phyloP scores from a whole-genome alignment of 2,113 vertebrate species.

The Sminthopsis crassicaudata region DNA sequence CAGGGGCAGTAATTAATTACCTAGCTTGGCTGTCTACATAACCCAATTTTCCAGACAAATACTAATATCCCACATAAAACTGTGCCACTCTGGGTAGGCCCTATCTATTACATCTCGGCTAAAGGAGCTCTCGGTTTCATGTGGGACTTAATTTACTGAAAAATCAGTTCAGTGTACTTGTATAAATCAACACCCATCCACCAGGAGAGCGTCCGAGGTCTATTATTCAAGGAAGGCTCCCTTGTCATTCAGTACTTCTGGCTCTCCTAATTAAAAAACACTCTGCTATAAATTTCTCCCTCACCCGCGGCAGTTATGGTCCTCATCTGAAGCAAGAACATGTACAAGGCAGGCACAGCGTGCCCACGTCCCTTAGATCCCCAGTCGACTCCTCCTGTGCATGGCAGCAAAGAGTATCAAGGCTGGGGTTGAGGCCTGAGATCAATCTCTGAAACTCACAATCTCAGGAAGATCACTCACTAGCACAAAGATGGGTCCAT shows the following conservation, averaged over 20 bases:
- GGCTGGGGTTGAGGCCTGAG: neutral
- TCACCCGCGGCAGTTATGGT: conserved; percentile 5
- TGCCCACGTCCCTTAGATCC: neutral
- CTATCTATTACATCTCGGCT: neutral
- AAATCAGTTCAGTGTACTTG: neutral
- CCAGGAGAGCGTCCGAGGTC: neutral
- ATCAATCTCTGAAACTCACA: neutral
- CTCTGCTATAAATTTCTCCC: conserved; percentile 48
- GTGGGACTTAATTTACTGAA: neutral
- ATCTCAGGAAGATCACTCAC: neutral
- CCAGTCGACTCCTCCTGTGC: conserved; percentile 15
- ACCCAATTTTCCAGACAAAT: neutral
- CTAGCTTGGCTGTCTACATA: neutral
- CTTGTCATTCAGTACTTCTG: neutral
- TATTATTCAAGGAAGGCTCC: neutral
- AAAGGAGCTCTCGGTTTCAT: neutral
- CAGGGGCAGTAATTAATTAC: neutral
- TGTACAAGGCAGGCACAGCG: conserved; percentile 17
- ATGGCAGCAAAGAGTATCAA: neutral
- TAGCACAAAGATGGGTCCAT: neutral
- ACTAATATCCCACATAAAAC: neutral
- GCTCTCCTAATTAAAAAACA: conserved; percentile 37
- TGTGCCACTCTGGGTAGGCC: neutral
- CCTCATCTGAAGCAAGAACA: conserved; percentile 38
- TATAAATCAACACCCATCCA: accelerated